Evolutionary conservation across 2,797 vertebrate genomes (phyloP).

Genomic region (Picus viridis): DNA sequence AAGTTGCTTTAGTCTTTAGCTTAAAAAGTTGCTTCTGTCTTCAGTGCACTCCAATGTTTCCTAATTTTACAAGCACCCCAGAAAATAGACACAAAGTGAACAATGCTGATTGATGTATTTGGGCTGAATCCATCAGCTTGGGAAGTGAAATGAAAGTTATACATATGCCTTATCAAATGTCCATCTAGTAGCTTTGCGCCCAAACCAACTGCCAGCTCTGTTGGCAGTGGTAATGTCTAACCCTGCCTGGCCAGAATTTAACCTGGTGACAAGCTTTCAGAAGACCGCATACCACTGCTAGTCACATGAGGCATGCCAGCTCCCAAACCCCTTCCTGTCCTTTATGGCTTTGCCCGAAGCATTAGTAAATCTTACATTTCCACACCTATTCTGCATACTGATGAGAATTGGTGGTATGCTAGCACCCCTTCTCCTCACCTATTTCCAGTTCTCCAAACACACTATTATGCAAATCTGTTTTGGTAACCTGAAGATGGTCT

Average conservation of each 20-base stretch:
- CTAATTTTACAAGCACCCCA: not conserved
- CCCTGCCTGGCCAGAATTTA: not conserved
- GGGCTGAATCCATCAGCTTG: not conserved
- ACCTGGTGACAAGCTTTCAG: not conserved
- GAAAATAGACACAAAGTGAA: not conserved
- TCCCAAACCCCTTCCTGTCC: not conserved
- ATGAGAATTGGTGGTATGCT: not conserved
- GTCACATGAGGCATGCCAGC: not conserved
- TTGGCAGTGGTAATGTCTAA: not conserved
- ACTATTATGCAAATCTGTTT: not conserved
- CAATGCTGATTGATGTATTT: not conserved
- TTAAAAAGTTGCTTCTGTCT: too few species aligned
- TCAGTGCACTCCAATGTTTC: not conserved
- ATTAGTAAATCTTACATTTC: not conserved
- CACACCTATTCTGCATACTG: not conserved
- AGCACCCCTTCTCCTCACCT: not conserved
- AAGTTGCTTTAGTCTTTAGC: not conserved
- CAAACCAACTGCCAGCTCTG: not conserved
- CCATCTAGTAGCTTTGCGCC: not conserved
- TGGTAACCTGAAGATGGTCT: not conserved
- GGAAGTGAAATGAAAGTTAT: not conserved
- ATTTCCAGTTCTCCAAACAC: not conserved
- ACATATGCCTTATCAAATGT: not conserved
- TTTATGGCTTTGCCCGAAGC: conserved; percentile 17
- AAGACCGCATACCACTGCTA: not conserved